Percentiles rank a stretch among this genome's conserved stretches.
phyloP scores from a whole-genome alignment of 1,140 invertebrate species.

The Platyura marginata region DNA sequence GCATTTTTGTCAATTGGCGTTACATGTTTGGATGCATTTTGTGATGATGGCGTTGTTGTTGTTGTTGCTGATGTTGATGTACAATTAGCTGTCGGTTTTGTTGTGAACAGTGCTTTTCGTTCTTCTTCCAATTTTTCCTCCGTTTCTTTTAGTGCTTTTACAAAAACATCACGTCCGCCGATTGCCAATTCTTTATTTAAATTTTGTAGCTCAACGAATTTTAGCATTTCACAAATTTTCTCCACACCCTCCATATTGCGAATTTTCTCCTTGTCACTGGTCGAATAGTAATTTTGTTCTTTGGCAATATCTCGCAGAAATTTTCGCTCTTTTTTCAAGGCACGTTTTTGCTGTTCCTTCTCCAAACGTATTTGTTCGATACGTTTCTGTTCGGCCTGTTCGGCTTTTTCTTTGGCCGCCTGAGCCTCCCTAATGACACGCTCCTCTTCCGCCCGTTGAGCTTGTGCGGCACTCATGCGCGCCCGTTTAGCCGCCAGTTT shows the following conservation, averaged over 20 bases:
- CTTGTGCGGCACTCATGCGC: conserved; percentile 72
- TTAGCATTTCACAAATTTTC: conserved; percentile 70
- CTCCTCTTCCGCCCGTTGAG: conserved; percentile 70
- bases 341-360: conserved; percentile 64
- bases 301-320: conserved; percentile 68
- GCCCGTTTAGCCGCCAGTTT: conserved; percentile 79
- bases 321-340: conserved; percentile 74
- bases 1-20: conserved; percentile 26
- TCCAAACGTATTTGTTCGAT: conserved; percentile 72
- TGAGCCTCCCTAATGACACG: conserved; percentile 45
- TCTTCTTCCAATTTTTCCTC: conserved; percentile 61
- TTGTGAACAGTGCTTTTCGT: conserved; percentile 37
- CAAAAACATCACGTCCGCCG: conserved; percentile 40
- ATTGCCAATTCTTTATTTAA: conserved; percentile 50
- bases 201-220: conserved; percentile 49
- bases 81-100: conserved; percentile 13
- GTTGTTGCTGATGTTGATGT: conserved; percentile 15
- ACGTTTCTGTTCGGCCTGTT: conserved; percentile 59
- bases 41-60: conserved; percentile 8
- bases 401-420: conserved; percentile 62
- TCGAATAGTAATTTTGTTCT: conserved; percentile 69
- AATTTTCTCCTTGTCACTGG: conserved; percentile 52
- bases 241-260: conserved; percentile 77
- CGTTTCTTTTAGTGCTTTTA: conserved; percentile 44
- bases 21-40: conserved; percentile 17